A percentile compares a stretch with the other conserved stretches of the same genome.
phyloP scores from a whole-genome alignment of 2,113 vertebrate genomes.

The Herpetotheres cachinnans region DNA sequence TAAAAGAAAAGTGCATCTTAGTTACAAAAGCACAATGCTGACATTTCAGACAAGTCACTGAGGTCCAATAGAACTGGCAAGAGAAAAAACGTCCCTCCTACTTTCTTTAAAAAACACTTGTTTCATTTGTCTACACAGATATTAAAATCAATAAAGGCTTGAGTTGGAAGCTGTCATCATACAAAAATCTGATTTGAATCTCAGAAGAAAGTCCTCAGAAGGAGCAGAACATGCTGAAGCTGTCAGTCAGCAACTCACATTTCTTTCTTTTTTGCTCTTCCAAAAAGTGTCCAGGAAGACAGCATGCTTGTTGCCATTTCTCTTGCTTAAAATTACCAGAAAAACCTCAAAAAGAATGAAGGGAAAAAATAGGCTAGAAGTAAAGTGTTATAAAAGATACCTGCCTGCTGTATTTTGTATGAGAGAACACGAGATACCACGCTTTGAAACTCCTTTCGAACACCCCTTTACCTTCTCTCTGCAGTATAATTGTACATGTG shows the following conservation, averaged over 20 bases:
- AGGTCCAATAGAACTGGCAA: neutral
- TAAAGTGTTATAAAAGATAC: neutral
- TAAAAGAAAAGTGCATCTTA: neutral
- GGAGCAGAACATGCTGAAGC: neutral
- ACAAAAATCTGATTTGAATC: neutral
- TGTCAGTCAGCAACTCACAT: neutral
- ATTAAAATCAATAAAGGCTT: neutral
- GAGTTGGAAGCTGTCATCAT: neutral
- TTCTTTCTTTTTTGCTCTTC: neutral
- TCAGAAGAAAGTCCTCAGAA: neutral
- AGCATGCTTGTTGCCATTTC: neutral
- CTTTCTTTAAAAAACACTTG: neutral
- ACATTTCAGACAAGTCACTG: neutral
- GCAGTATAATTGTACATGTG: fast-evolving
- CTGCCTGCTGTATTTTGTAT: neutral
- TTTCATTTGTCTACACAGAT: neutral
- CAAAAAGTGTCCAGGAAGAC: neutral
- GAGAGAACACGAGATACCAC: neutral
- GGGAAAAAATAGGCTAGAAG: neutral
- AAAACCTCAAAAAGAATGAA: neutral
- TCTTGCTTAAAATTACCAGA: neutral
- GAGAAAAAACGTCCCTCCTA: neutral
- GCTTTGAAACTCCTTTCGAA: fast-evolving
- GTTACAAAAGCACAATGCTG: neutral
- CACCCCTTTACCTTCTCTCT: neutral